Evolutionary conservation across 2,888 invertebrate genomes (phyloP).

Genomic region (Ormyrus pomaceus): DNA sequence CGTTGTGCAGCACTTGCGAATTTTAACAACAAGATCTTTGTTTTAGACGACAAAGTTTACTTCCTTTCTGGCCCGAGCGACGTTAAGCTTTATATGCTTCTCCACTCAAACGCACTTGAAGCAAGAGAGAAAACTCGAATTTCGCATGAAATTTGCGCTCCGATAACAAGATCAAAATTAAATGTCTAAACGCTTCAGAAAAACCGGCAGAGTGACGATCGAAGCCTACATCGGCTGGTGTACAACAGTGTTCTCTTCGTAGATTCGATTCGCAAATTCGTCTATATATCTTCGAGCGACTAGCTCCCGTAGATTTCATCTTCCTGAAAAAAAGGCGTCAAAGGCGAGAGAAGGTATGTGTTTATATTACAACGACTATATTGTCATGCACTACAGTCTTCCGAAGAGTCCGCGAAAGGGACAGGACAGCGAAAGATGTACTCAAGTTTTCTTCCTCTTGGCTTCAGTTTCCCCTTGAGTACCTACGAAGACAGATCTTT

Average conservation of each 20-base stretch:
- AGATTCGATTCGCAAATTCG: slow-evolving; percentile 21
- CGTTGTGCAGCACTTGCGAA: slow-evolving; percentile 55
- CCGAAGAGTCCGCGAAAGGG: slow-evolving; percentile 62
- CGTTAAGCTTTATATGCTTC: neutral
- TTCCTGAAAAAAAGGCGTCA: slow-evolving; percentile 39
- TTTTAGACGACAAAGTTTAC: neutral
- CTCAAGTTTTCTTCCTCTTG: slow-evolving; percentile 13
- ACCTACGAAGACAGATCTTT: slow-evolving; percentile 31
- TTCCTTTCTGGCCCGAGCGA: neutral
- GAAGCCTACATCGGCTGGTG: neutral
- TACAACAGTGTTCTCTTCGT: neutral
- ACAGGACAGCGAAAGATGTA: slow-evolving; percentile 47
- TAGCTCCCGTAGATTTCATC: neutral
- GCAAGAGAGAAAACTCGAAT: neutral
- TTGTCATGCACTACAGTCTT: slow-evolving; percentile 73
- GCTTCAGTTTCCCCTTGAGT: slow-evolving; percentile 6
- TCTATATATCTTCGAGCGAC: slow-evolving; percentile 1
- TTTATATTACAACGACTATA: slow-evolving; percentile 65
- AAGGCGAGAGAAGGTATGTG: slow-evolving; percentile 34
- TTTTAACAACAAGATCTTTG: slow-evolving; percentile 34
- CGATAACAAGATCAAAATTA: too few species aligned
- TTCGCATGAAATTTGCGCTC: neutral
- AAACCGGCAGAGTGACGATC: too few species aligned
- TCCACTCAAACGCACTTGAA: neutral
- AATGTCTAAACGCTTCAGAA: too few species aligned